Base-by-base conservation (phyloP, 2,888 invertebrate species). In the Hydrotaea cyrtoneurina region DNA sequence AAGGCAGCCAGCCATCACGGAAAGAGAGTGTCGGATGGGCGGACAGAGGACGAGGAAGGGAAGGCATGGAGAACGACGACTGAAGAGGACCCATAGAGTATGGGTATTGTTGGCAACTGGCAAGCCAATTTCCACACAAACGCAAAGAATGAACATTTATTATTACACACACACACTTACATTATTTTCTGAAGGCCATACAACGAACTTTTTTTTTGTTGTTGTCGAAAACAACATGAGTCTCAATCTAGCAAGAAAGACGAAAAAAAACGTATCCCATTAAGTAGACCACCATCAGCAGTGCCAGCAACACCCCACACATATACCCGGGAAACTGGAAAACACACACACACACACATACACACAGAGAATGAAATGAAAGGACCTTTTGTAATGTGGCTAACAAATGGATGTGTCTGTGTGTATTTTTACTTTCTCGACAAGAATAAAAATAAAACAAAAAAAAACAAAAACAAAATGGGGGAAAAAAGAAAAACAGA, bases 101-200 rank as follows among this genome's bases (percentile, higher is more conserved):
- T 50, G 50, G 8, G 50, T 2, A 39, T 13, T 53, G 2, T 46
- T 39, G 59, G 43, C 11, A 10, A 26, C 1, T 46, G n/a, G 13
- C 59, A 74, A 62, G 57, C 59, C 17, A 59, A 59, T 36, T 26
- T 21, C 23, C 31, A 19, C 21, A 72, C 71, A 55, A 62, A 5
- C 50, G 75, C 72, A 78, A 78, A 74, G 76, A 62, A 82, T 64
- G 39, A 64, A 39, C 39, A 64, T 64, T 64, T 64, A 39, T 64
- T 64, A 64, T 64, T 31, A 39, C 39, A 11, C 4, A 39, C 39
- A 39, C 39, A 39, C 39, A 39, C 4, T 8, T n/a, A 43, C 13
- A 19, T 13, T 13, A 66, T 64, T 50, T 81, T 85, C 79, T 85
- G 85, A 85, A 85, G 85, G 85, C 85, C 85, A 85, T 85, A 55